Evolutionary conservation across 2,113 vertebrate genomes (phyloP).

Genomic region (Gallinago paraguaiae): DNA sequence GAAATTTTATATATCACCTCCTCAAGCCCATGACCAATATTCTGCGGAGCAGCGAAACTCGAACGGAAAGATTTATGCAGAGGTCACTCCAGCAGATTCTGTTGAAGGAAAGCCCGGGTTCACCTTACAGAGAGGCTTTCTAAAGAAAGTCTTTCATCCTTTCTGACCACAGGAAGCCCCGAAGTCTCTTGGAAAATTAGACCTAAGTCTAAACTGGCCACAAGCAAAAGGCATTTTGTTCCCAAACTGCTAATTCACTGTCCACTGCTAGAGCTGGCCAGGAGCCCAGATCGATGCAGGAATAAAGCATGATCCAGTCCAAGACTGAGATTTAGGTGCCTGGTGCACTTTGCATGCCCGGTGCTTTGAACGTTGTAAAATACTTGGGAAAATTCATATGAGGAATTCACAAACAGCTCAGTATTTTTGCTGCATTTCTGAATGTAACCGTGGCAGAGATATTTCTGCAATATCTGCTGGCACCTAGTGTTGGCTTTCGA

Average conservation of each 20-base stretch:
- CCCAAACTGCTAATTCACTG: neutral
- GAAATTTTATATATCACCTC: fast-evolving
- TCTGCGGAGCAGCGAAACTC: neutral
- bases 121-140: neutral
- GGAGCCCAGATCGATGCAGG: neutral
- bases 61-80: fast-evolving
- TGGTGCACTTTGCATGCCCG: neutral
- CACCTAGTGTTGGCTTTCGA: slow-evolving; percentile 24
- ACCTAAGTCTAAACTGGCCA: neutral
- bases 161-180: neutral
- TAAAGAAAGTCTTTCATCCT: neutral
- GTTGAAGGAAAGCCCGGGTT: neutral
- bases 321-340: fast-evolving
- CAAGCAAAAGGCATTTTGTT: neutral
- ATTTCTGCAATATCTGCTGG: neutral
- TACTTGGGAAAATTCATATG: fast-evolving
- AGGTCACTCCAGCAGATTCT: neutral
- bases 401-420: neutral
- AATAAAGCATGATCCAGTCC: neutral
- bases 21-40: fast-evolving
- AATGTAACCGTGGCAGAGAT: fast-evolving
- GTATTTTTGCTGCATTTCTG: neutral
- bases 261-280: neutral
- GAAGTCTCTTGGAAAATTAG: neutral
- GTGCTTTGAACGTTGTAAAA: fast-evolving